Evolutionary conservation across 2,113 vertebrate species (phyloP), one percentile per base, ranked within the genome.

Genomic region (Caracal caracal): DNA sequence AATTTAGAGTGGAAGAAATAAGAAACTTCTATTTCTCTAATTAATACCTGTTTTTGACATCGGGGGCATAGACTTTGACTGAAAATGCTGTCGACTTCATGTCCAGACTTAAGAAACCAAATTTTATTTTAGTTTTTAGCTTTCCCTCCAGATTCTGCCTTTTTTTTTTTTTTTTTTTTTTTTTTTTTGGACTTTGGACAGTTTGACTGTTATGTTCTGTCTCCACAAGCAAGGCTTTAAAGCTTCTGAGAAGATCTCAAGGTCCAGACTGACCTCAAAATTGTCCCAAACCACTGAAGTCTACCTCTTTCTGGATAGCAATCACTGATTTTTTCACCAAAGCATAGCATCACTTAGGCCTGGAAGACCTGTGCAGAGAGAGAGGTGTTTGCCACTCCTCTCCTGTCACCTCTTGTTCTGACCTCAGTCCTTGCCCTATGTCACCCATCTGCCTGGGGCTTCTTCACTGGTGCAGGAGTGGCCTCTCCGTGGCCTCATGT

Each of bases 121-220:
- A 16, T 93, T 92, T 94, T 89, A 47, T 70, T 88, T 63, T 56
- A 30, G 30, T 40, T 68, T 82, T 65, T 85, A 63, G 33, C 26
- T 79, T 43, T 90, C 15, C 33, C 79, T 40, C 68, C n/a, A 85
- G n/a, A 73, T 53, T 94, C 71, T 93, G 30, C 30, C 22, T 26
- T 82, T 97, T 40, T 40, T 75, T 73, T 61, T 66, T 49, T 40
- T n/a, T n/a, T n/a, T n/a, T n/a, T n/a, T n/a, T n/a, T n/a, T n/a
- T n/a, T n/a, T n/a, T n/a, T n/a, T n/a, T n/a, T n/a, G n/a, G n/a
- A n/a, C n/a, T 87, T 93, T 65, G 79, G 49, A 93, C 71, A 80
- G 0, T 68, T 37, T 71, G 51, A 53, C 13, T 19, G 2, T 87
- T 19, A 65, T 68, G 33, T 83, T 79, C 5, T 79, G 5, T 84